A percentile compares a stretch with the other conserved stretches of the same genome.
phyloP scores from a whole-genome alignment of 2,888 invertebrate species.

The Noctua pronuba region DNA sequence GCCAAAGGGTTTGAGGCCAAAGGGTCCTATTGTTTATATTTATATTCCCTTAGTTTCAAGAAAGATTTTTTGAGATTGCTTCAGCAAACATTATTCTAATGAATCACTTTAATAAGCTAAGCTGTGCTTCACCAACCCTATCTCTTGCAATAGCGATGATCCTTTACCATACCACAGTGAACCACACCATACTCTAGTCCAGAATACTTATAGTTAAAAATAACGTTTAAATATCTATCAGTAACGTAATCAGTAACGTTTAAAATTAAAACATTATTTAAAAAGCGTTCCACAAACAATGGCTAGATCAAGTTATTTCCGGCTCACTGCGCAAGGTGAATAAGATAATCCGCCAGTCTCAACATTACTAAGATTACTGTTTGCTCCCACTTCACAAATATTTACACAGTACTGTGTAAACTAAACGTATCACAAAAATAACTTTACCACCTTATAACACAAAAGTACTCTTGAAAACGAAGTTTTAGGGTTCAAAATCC shows the following conservation, averaged over 20 bases:
- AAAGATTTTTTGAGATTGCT: not conserved
- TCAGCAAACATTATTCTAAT: not conserved
- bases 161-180: not conserved
- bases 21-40: not conserved
- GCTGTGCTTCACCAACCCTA: not conserved
- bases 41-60: not conserved
- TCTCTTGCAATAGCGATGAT: not conserved
- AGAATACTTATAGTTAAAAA: no score
- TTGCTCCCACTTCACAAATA: conserved; percentile 82
- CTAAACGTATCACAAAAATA: conserved; percentile 73
- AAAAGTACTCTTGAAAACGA: conserved; percentile 12
- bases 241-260: no score
- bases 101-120: not conserved
- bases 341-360: conserved; percentile 79
- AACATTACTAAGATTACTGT: conserved; percentile 80
- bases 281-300: conserved; percentile 51
- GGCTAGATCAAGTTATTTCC: conserved; percentile 69
- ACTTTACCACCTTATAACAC: conserved; percentile 55
- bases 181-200: no score
- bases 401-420: conserved; percentile 83
- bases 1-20: no score
- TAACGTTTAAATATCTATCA: no score
- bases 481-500: conserved; percentile 59
- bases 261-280: conserved; percentile 10
- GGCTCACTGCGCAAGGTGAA: conserved; percentile 71